Conservation (phyloP, 2,888 invertebrate genomes). For the Cryptocephalus primarius region DNA sequence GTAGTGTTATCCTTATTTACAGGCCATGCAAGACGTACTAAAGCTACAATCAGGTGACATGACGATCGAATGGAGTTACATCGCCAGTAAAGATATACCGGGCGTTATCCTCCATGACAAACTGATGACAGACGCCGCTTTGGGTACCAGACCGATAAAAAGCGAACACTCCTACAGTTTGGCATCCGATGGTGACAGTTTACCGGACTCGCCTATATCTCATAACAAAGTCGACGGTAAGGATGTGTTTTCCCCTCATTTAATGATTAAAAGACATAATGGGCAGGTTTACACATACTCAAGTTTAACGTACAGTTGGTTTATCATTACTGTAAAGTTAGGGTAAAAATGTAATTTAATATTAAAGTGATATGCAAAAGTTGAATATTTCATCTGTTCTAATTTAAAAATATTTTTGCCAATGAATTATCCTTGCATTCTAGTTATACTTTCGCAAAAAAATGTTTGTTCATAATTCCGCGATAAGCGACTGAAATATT, state of each 20-base stretch:
- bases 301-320: too few relatives aligned
- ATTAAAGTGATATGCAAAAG: too few relatives aligned
- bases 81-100: constrained; percentile 53
- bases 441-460: too few relatives aligned
- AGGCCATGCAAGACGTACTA: constrained; percentile 30
- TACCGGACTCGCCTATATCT: constrained; percentile 53
- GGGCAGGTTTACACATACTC: too few relatives aligned
- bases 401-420: too few relatives aligned
- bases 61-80: constrained; percentile 43
- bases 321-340: too few relatives aligned
- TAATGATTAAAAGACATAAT: neutral
- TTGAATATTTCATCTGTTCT: too few relatives aligned
- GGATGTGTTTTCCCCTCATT: neutral
- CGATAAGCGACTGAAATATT: too few relatives aligned
- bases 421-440: too few relatives aligned
- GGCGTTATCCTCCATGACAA: constrained; percentile 78
- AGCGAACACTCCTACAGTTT: constrained; percentile 88
- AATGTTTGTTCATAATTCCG: too few relatives aligned
- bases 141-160: constrained; percentile 75
- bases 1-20: constrained; percentile 11
- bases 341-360: too few relatives aligned
- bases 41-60: constrained; percentile 18
- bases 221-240: constrained; percentile 58
- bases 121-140: constrained; percentile 78
- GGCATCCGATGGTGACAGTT: constrained; percentile 59